Evolutionary conservation across 1,140 invertebrate genomes (phyloP).

Genomic region (Scaptomyza graminum): DNA sequence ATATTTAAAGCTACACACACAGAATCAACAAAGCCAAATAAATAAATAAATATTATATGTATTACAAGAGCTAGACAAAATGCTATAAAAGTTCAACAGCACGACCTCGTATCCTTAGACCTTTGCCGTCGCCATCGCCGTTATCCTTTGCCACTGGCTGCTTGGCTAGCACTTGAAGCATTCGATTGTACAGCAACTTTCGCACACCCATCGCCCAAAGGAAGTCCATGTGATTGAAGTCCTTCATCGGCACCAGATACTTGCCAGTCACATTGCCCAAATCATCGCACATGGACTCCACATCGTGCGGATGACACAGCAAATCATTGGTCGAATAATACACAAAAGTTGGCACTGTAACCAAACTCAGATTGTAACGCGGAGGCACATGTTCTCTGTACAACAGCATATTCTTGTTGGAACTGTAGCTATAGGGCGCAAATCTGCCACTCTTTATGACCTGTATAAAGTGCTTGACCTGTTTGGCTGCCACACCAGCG

Average conservation of each 20-base stretch:
- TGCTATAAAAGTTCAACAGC: slow-evolving; percentile 11
- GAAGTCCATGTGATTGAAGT: slow-evolving; percentile 89
- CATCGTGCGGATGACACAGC: slow-evolving; percentile 86
- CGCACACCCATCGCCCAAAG: slow-evolving; percentile 87
- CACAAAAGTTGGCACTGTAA: slow-evolving; percentile 87
- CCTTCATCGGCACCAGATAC: slow-evolving; percentile 85
- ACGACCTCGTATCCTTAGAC: slow-evolving; percentile 5
- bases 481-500: slow-evolving; percentile 79
- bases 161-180: slow-evolving; percentile 84
- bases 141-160: slow-evolving; percentile 10
- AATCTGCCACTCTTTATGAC: slow-evolving; percentile 74
- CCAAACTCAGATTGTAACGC: slow-evolving; percentile 86
- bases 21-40: slow-evolving; percentile 38
- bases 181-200: slow-evolving; percentile 86
- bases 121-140: slow-evolving; percentile 16
- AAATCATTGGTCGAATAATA: slow-evolving; percentile 87
- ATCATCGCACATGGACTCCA: slow-evolving; percentile 85
- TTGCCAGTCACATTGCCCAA: slow-evolving; percentile 85
- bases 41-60: slow-evolving; percentile 69
- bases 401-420: slow-evolving; percentile 83
- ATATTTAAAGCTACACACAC: slow-evolving; percentile 57
- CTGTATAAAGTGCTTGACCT: slow-evolving; percentile 82
- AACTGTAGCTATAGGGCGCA: slow-evolving; percentile 78
- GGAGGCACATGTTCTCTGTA: slow-evolving; percentile 85
- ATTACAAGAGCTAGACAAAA: slow-evolving; percentile 18